Evolutionary conservation across 2,113 vertebrate species (phyloP).

Genomic region (Eublepharis macularius): DNA sequence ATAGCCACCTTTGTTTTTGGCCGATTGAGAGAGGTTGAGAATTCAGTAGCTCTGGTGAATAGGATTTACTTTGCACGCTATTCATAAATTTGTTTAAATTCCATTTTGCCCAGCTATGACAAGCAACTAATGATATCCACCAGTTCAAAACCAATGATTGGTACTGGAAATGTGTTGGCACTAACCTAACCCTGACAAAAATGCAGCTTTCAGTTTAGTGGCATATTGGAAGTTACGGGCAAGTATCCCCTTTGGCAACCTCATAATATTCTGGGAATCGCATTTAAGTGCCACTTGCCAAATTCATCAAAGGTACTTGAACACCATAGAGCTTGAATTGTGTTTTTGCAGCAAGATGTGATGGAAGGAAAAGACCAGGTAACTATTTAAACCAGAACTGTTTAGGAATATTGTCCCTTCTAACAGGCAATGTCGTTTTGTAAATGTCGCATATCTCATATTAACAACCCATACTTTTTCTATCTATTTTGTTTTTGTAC

Average conservation of each 20-base stretch:
- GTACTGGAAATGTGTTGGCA: neutral
- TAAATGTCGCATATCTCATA: slow-evolving; percentile 61
- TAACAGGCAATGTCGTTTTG: slow-evolving; percentile 66
- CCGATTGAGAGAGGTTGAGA: too few species aligned
- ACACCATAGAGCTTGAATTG: slow-evolving; percentile 18
- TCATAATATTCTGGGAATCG: neutral
- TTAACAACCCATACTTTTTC: slow-evolving; percentile 59
- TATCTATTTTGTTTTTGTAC: slow-evolving; percentile 70
- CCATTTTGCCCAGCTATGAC: neutral
- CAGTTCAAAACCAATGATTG: neutral
- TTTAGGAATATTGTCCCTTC: slow-evolving; percentile 70
- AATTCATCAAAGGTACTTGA: slow-evolving; percentile 25
- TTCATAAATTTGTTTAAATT: too few species aligned
- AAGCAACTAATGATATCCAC: neutral
- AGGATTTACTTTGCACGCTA: too few species aligned
- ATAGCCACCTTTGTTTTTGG: neutral
- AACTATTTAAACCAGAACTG: slow-evolving; percentile 57
- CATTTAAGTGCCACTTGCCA: slow-evolving; percentile 15
- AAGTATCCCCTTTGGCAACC: slow-evolving; percentile 10
- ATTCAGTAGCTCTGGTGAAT: too few species aligned
- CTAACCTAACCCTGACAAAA: neutral
- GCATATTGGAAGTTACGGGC: neutral
- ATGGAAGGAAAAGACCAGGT: slow-evolving; percentile 40
- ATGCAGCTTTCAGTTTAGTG: neutral
- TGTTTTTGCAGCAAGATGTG: slow-evolving; percentile 36